Base-by-base conservation (phyloP, 1,140 invertebrate genomes). In the Thaumatotibia leucotreta region DNA sequence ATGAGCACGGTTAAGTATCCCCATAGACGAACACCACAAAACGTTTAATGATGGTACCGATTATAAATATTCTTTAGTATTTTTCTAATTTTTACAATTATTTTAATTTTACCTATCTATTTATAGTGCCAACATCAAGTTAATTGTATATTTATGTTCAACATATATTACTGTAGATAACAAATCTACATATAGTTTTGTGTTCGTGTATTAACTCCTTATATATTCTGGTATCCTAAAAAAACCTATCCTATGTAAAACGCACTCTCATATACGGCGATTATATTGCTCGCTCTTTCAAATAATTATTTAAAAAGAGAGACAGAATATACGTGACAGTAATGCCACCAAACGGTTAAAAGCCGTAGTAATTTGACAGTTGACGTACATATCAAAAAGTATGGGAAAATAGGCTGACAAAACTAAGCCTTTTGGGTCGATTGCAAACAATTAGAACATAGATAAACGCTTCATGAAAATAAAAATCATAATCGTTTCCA, bases 41-140 rank as follows among this genome's bases (percentile, higher is more conserved):
- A 67, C 67, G 65, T 72, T 65, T 66, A 64, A 69, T 68, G 24
- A 67, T 70, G 69, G 54, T 67, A 66, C 69, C 67, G 58, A 75
- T 76, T 75, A 80, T 80, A 81, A 81, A 83, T 80, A 82, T 74
- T 79, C 73, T 75, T 78, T 69, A 70, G 76, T 74, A 74, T 74
- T 70, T 65, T 65, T 67, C 74, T 79, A 81, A 80, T 82, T 82
- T 83, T 74, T 81, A 87, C 82, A 85, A 79, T 85, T 82, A 80
- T 83, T 78, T 80, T 76, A 45, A 64, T 80, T 77, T 80, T 77
- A 76, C 69, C 82, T 84, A 85, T 82, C 79, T 87, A 84, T 77
- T 75, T 61, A 68, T 65, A 80, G 77, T 80, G 80, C 69, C 83
- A 83, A 85, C 81, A 80, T 83, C 32, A 39, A 45, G 68, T 73